Percentiles rank a stretch among this genome's conserved stretches.
Evolutionary conservation across 1,140 invertebrate genomes (phyloP).

Genomic region (Reticulitermes speratus): DNA sequence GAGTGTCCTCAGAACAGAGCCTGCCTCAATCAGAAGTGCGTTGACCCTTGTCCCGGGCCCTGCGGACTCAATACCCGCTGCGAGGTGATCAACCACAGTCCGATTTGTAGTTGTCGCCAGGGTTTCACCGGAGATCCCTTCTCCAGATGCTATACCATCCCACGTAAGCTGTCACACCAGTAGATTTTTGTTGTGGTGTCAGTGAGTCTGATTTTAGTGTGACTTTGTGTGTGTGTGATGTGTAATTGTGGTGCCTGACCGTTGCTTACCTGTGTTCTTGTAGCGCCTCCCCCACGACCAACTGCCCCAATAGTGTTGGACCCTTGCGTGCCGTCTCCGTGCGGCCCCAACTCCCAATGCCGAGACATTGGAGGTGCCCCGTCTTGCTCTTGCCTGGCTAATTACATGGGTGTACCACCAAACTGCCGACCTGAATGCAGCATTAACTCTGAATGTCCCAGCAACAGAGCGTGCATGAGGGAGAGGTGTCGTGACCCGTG

Average conservation of each 20-base stretch:
- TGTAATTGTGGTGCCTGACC: neutral
- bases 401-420: conserved; percentile 67
- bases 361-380: conserved; percentile 59
- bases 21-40: conserved; percentile 65
- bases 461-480: conserved; percentile 64
- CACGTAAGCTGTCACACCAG: conserved; percentile 36
- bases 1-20: conserved; percentile 46
- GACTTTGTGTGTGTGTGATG: neutral
- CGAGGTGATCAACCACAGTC: conserved; percentile 39
- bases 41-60: conserved; percentile 61
- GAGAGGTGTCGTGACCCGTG: conserved; percentile 72
- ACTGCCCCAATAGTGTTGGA: conserved; percentile 47
- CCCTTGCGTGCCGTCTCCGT: conserved; percentile 72
- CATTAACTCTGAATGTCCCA: conserved; percentile 68
- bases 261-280: conserved; percentile 29
- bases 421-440: conserved; percentile 73
- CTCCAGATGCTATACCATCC: conserved; percentile 41
- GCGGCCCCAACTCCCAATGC: conserved; percentile 69
- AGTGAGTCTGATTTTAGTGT: neutral
- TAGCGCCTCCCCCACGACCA: conserved; percentile 43
- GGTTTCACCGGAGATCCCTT: conserved; percentile 40
- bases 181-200: conserved; percentile 38
- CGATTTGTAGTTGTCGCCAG: conserved; percentile 41
- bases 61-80: conserved; percentile 46
- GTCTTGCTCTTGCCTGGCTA: conserved; percentile 65